Conservation (phyloP, 2,113 vertebrate species). For the Lampris incognitus region DNA sequence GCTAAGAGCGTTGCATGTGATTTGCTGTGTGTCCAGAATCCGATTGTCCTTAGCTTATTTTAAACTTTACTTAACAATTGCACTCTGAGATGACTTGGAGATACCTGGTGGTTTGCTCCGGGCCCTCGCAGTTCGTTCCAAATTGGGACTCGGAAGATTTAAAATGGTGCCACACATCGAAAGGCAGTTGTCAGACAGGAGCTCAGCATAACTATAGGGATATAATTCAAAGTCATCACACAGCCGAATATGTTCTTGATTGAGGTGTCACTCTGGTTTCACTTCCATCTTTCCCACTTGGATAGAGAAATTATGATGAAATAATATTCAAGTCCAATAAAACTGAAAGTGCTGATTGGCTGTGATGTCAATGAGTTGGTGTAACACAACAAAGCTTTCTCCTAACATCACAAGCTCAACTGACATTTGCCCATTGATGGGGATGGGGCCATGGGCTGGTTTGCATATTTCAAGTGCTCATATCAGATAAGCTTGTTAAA, state of each 20-base stretch:
- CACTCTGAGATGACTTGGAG: constrained; percentile 19
- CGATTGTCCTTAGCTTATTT: neutral
- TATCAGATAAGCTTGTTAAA: no score
- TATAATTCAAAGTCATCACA: constrained; percentile 24
- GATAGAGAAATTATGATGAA: neutral
- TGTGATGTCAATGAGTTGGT: neutral
- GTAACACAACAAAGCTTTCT: neutral
- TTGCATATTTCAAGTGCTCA: no score
- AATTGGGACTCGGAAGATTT: constrained; percentile 30
- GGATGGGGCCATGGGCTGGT: no score
- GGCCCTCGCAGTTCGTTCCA: constrained; percentile 43
- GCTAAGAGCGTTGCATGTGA: neutral
- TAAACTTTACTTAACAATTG: neutral
- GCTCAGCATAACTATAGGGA: constrained; percentile 8
- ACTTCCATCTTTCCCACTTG: constrained; percentile 10
- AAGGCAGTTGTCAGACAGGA: constrained; percentile 34
- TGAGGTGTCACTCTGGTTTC: neutral
- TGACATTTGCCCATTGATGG: neutral
- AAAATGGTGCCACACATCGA: constrained; percentile 31
- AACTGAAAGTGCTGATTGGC: neutral
- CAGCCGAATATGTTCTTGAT: neutral
- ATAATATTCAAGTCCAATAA: neutral
- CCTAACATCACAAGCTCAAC: neutral
- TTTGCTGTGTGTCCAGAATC: neutral
- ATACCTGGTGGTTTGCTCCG: constrained; percentile 28